These are phyloP conservation scores for Leptinotarsa undecemlineata DNA, from an alignment of 1,140 invertebrate genomes.

Conservation along the genomic window DNA sequence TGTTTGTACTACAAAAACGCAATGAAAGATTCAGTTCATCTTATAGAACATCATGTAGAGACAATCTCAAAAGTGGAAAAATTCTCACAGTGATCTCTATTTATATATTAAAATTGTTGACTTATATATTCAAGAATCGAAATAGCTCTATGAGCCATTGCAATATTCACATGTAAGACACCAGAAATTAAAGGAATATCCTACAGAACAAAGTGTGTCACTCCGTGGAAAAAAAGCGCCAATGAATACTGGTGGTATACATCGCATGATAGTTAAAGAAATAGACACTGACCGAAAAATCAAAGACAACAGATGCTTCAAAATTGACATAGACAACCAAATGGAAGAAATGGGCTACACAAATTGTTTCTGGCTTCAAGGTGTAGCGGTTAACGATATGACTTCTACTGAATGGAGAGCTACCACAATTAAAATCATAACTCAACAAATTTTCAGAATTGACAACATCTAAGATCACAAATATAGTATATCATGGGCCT, in stretches of 20 bases:
- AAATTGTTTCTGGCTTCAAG: not conserved
- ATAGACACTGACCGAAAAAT: not conserved
- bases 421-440: constrained; percentile 4
- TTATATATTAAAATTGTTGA: too few relatives aligned
- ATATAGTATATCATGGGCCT: not conserved
- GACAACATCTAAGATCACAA: constrained; percentile 15
- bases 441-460: constrained; percentile 3
- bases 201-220: too few relatives aligned
- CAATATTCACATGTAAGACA: too few relatives aligned
- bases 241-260: not conserved
- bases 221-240: not conserved
- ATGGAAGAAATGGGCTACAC: constrained; percentile 9
- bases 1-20: too few relatives aligned
- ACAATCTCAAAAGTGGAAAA: too few relatives aligned
- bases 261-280: constrained; percentile 12
- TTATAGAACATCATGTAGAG: too few relatives aligned
- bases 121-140: too few relatives aligned
- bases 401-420: not conserved
- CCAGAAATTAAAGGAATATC: too few relatives aligned
- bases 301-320: constrained; percentile 10
- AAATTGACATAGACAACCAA: constrained; percentile 11
- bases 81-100: too few relatives aligned
- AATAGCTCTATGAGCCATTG: too few relatives aligned
- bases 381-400: constrained; percentile 10
- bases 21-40: too few relatives aligned